These are phyloP conservation scores for Gymnothorax reevesii DNA, from an alignment of 2,797 vertebrate genomes.

Conservation along the genomic window DNA sequence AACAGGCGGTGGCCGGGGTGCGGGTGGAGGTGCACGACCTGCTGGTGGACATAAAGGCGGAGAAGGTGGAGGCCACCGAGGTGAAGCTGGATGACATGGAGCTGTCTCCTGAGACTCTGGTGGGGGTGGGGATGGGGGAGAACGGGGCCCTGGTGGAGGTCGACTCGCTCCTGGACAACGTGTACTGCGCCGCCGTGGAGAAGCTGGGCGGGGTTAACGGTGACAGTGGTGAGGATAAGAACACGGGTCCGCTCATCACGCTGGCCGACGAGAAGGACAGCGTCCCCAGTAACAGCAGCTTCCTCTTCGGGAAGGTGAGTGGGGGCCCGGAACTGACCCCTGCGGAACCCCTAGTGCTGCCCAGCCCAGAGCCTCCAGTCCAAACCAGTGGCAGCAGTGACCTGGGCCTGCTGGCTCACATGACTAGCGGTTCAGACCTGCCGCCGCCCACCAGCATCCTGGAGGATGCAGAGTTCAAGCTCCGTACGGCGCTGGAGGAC, in stretches of 20 bases:
- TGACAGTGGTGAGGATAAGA: conserved; percentile 86
- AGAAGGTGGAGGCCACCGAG: conserved; percentile 98
- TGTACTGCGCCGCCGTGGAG: conserved; percentile 59
- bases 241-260: conserved; percentile 91
- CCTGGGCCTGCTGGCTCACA: conserved; percentile 92
- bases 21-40: conserved; percentile 96
- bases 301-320: conserved; percentile 93
- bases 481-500: conserved; percentile 88
- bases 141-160: conserved; percentile 89
- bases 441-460: conserved; percentile 80
- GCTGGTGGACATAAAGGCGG: conserved; percentile 98
- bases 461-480: conserved; percentile 91
- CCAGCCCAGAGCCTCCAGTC: conserved; percentile 40
- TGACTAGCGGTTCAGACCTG: conserved; percentile 87
- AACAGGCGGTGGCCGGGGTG: not conserved
- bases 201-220: conserved; percentile 50
- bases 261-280: conserved; percentile 97
- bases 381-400: conserved; percentile 85
- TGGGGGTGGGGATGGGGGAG: conserved; percentile 69
- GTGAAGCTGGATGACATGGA: conserved; percentile 99
- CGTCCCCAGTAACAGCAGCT: conserved; percentile 84
- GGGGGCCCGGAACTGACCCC: conserved; percentile 81
- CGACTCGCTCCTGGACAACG: conserved; percentile 91
- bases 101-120: conserved; percentile 86
- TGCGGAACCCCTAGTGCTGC: conserved; percentile 76